phyloP scores from a whole-genome alignment of 2,888 invertebrate genomes.

The Volucella inanis region DNA sequence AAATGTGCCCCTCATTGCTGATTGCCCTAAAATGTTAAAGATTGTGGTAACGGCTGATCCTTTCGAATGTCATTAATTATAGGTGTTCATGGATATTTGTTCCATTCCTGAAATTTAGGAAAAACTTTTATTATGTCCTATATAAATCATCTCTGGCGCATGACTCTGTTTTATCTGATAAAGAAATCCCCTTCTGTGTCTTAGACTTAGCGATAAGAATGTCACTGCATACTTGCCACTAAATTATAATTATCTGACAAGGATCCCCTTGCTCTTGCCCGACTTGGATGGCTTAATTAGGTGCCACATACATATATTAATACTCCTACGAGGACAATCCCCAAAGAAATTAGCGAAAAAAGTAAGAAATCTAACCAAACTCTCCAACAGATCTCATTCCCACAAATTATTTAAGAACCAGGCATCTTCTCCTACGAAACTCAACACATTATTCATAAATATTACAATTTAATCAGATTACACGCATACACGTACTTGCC shows the following conservation, averaged over 20 bases:
- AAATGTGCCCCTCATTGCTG: no score
- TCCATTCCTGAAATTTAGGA: no score
- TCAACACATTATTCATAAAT: conserved; percentile 58
- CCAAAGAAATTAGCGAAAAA: conserved; percentile 32
- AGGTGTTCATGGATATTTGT: no score
- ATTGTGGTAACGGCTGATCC: no score
- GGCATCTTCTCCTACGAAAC: conserved; percentile 17
- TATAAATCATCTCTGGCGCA: no score
- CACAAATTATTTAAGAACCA: conserved; percentile 60
- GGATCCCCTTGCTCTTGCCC: conserved; percentile 4
- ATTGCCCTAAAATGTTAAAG: no score
- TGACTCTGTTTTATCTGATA: no score
- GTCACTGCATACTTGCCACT: conserved; percentile 1
- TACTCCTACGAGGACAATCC: conserved; percentile 13
- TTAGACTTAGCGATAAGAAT: no score
- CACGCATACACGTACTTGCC: conserved; percentile 16
- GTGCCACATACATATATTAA: conserved; percentile 9
- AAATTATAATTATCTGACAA: conserved; percentile 53
- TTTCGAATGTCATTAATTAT: no score
- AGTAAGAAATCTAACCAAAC: neutral
- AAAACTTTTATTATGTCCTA: no score
- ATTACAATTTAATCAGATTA: conserved; percentile 65
- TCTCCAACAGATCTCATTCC: conserved; percentile 19
- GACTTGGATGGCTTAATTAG: conserved; percentile 49
- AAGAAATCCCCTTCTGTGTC: no score